Conservation (phyloP, 2,888 invertebrate species). For the Cephus pygmeus region DNA sequence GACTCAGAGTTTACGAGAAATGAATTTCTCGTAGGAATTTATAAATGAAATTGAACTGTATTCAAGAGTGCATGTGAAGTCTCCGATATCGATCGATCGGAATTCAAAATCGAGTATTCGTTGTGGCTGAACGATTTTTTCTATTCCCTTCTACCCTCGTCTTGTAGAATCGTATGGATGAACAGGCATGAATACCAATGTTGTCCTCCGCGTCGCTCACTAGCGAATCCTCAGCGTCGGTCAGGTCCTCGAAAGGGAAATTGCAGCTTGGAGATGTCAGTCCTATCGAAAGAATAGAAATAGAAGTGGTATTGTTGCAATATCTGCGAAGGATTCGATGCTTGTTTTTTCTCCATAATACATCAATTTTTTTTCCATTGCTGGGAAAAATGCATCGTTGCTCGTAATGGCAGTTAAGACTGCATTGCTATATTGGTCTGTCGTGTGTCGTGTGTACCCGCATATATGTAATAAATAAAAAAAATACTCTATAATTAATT, state of each 20-base stretch:
- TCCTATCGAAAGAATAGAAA: constrained; percentile 58
- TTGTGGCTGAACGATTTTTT: background rate
- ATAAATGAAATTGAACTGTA: background rate
- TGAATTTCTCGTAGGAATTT: background rate
- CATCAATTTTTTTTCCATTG: background rate
- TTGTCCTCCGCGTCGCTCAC: constrained; percentile 62
- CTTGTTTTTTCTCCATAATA: background rate
- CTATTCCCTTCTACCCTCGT: constrained; percentile 49
- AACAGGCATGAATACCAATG: constrained; percentile 58
- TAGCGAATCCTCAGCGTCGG: constrained; percentile 62
- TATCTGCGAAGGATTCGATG: background rate
- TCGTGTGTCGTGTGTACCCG: background rate
- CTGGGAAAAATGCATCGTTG: background rate
- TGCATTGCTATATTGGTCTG: background rate
- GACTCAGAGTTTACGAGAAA: background rate
- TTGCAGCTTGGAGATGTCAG: constrained; percentile 58
- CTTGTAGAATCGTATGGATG: constrained; percentile 42
- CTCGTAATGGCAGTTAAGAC: background rate
- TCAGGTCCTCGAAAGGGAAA: constrained; percentile 64
- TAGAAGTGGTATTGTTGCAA: constrained; percentile 1
- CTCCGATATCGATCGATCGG: background rate
- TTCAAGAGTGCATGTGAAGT: background rate
- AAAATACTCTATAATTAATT: background rate
- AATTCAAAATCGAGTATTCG: background rate
- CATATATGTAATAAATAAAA: background rate